Base-by-base conservation (phyloP, 2,797 vertebrate genomes). In the Meda fulgida region DNA sequence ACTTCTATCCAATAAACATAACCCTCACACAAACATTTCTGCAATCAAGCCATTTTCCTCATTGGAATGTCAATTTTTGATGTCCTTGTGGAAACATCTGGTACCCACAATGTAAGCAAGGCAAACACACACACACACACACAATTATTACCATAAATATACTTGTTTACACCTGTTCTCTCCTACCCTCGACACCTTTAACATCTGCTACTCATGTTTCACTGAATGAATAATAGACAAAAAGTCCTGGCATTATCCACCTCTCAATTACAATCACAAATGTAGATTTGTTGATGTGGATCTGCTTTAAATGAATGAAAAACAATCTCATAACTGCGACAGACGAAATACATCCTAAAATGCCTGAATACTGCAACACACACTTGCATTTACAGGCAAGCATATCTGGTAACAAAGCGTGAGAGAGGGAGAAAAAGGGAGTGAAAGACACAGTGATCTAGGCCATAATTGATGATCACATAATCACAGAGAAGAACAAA, bases 171-270 rank as follows among this genome's bases (percentile, higher is more conserved):
- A 83, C 55, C 70, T 65, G 55, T 83, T 72, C 40, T 65, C 29
- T 36, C 58, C 16, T 7, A 75, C 40, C 6, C 19, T 31, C 14
- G 36, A 81, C 79, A n/a, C 16, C 40, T 48, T 82, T 63, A 73
- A 63, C 81, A 83, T 75, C 81, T 83, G 70, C 43, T 65, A 36
- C 70, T 75, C 8, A 63, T 65, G 70, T 51, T 65, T 75, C 40
- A 75, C 29, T 65, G 2, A 60, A 31, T 73, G 2, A 60, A 31
- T 65, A 65, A 73, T 5, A 76, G 43, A 83, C 71, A 40, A 19
- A 75, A 43, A 7, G 36, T 78, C 76, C 67, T 60, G 67, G 29
- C 21, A 43, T 71, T 16, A 60, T 29, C 14, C 40, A 60, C 34
- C 48, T 60, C 11, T 71, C 36, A 58, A 16, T 80, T 58, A 81